A percentile compares a stretch with the other conserved stretches of the same genome.
These are phyloP conservation scores for Trichogramma pretiosum DNA, from an alignment of 1,140 invertebrate genomes.

Conservation along the genomic window DNA sequence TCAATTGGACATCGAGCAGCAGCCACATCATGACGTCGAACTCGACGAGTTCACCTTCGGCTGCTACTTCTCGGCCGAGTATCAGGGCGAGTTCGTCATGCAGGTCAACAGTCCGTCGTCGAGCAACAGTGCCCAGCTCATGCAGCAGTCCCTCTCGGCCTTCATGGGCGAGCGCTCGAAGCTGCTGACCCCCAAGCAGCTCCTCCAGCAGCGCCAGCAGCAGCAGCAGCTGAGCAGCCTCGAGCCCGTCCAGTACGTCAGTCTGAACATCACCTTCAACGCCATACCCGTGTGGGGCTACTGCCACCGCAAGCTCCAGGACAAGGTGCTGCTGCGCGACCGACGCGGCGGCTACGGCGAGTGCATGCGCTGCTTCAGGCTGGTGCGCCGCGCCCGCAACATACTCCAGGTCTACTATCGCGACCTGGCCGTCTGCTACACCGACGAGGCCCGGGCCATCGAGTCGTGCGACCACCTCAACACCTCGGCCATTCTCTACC, in stretches of 20 bases:
- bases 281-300: slow-evolving; percentile 61
- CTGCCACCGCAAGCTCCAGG: slow-evolving; percentile 52
- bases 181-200: no score
- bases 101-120: slow-evolving; percentile 51
- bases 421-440: slow-evolving; percentile 55
- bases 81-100: slow-evolving; percentile 59
- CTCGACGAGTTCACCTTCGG: slow-evolving; percentile 30
- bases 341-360: slow-evolving; percentile 51
- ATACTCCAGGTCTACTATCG: slow-evolving; percentile 57
- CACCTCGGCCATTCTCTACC: slow-evolving; percentile 38
- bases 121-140: slow-evolving; percentile 36
- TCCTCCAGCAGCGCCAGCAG: no score
- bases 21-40: not conserved
- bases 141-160: slow-evolving; percentile 30
- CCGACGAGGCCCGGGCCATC: slow-evolving; percentile 50
- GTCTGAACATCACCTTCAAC: slow-evolving; percentile 55
- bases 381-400: slow-evolving; percentile 52
- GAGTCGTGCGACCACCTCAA: slow-evolving; percentile 49
- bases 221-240: slow-evolving; percentile 25
- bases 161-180: no score
- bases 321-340: slow-evolving; percentile 57
- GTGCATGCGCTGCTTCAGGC: slow-evolving; percentile 56
- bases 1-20: slow-evolving; percentile 22
- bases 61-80: slow-evolving; percentile 62
- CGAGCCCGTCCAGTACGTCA: slow-evolving; percentile 52